Evolutionary conservation across 2,113 vertebrate species (phyloP), one percentile per base, ranked within the genome.

Genomic region (Plotosus lineatus): DNA sequence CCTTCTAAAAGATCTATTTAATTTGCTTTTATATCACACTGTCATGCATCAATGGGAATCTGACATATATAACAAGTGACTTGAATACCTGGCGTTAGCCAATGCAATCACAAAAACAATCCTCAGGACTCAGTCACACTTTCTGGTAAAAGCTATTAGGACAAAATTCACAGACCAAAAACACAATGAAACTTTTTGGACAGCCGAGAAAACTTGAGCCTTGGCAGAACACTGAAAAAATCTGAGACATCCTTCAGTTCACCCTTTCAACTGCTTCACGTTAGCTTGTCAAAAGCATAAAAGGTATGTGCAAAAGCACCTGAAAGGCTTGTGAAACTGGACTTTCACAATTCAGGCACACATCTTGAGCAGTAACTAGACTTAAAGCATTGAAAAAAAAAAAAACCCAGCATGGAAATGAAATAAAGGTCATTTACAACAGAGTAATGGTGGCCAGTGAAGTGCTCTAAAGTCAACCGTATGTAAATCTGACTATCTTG

Each of bases 151-250:
- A 77, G 31, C 60, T 48, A 21, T 81, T 63, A 71, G 36, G 71
- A 51, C 6, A 71, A 11, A 48, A 78, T 75, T 71, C 36, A 56
- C 26, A 75, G 28, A 75, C 11, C 46, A 63, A 72, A 79, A 65
- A 58, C 42, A 80, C 51, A 81, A 80, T 80, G 31, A 68, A 66
- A 68, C 61, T 46, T 74, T n/a, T 4, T 66, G 33, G 28, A 71
- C 28, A 3, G 42, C n/a, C n/a, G 50, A 31, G 40, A 31, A 78
- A 46, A 72, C 63, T 28, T 28, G 50, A 71, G 53, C 65, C 42
- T 69, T 71, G 73, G 51, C 68, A 71, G 68, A 48, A 71, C 26
- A 4, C 46, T 17, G 46, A 50, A 72, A 65, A 42, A 75, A 75
- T 36, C 3, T 19, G 17, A 78, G 58, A 82, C 60, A 58, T 50